These are phyloP conservation scores for Otis tarda DNA, from an alignment of 2,113 vertebrate species.

Conservation along the genomic window DNA sequence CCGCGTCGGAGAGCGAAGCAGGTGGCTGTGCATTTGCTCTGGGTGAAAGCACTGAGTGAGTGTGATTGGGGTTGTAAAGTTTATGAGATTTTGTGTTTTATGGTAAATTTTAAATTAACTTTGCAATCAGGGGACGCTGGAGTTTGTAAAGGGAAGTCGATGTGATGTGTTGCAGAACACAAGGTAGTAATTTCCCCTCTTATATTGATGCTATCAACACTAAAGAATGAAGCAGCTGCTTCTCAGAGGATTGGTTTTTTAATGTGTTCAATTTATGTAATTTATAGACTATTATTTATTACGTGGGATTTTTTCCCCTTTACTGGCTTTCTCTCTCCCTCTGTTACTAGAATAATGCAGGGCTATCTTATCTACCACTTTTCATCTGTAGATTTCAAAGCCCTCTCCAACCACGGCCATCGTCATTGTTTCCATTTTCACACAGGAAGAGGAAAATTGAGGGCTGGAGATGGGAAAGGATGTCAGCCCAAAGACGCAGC, in stretches of 20 bases:
- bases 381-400: not conserved
- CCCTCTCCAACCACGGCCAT: not conserved
- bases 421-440: slow-evolving; percentile 6
- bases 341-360: not conserved
- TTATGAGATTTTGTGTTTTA: slow-evolving; percentile 33
- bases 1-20: accelerated
- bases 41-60: not conserved
- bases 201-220: slow-evolving; percentile 25
- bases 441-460: not conserved
- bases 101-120: slow-evolving; percentile 49
- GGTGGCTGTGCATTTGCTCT: not conserved
- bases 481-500: not conserved
- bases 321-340: not conserved
- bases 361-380: not conserved
- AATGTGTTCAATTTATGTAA: not conserved
- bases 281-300: slow-evolving; percentile 17
- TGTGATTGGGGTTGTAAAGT: slow-evolving; percentile 31
- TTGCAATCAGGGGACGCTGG: slow-evolving; percentile 13
- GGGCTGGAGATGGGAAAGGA: not conserved
- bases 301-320: not conserved
- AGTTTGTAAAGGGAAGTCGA: not conserved
- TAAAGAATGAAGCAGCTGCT: slow-evolving; percentile 43
- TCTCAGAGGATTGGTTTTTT: not conserved
- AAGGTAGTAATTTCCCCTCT: slow-evolving; percentile 43
- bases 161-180: slow-evolving; percentile 25